phyloP scores from a whole-genome alignment of 1,140 invertebrate genomes.

The Odontomachus brunneus region DNA sequence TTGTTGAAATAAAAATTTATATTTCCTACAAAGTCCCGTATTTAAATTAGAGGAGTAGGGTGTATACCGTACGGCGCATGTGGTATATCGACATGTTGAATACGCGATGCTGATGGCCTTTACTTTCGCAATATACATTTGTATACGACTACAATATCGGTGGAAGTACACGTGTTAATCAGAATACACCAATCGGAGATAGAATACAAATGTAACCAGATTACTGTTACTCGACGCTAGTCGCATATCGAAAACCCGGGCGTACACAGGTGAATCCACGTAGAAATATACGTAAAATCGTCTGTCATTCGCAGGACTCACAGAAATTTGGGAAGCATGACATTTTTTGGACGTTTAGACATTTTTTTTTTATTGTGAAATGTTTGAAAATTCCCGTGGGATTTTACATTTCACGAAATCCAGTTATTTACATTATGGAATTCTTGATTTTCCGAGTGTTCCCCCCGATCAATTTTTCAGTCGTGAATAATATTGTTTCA shows the following conservation, averaged over 20 bases:
- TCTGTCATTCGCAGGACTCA: conserved; percentile 31
- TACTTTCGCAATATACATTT: conserved; percentile 41
- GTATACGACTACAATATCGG: not conserved
- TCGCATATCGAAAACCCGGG: not conserved
- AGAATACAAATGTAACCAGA: conserved; percentile 12
- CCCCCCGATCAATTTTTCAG: no score
- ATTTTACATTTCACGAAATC: no score
- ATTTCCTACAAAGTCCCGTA: not conserved
- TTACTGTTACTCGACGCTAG: not conserved
- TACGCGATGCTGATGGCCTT: conserved; percentile 8
- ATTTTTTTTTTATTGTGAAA: not conserved
- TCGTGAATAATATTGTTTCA: no score
- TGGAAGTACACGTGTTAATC: conserved; percentile 34
- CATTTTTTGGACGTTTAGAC: not conserved
- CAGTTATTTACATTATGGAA: no score
- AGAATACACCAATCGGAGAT: conserved; percentile 33
- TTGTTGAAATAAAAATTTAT: not conserved
- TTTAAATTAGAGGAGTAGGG: not conserved
- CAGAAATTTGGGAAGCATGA: not conserved
- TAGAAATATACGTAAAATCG: conserved; percentile 20
- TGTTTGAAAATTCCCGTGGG: not conserved
- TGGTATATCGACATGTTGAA: conserved; percentile 1
- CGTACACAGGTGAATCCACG: conserved; percentile 14
- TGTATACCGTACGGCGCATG: not conserved
- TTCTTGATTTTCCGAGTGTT: no score